These are phyloP conservation scores for Crotalus horridus DNA, from an alignment of 2,113 vertebrate species.

Conservation along the genomic window DNA sequence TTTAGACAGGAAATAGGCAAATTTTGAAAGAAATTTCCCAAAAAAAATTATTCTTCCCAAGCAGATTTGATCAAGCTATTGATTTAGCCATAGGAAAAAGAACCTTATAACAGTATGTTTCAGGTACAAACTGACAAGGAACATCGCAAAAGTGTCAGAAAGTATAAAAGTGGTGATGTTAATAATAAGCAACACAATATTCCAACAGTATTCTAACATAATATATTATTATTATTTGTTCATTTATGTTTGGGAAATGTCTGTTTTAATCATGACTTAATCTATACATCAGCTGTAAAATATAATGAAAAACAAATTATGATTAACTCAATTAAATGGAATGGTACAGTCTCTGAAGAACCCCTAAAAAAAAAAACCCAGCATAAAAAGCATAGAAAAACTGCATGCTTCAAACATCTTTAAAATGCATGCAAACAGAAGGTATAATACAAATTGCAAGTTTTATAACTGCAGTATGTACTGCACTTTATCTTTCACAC, in stretches of 20 bases:
- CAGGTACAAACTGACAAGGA: neutral
- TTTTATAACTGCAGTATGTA: neutral
- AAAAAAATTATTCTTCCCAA: neutral
- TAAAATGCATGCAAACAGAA: neutral
- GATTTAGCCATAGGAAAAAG: neutral
- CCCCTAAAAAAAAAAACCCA: neutral
- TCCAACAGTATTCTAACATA: neutral
- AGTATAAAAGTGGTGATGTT: neutral
- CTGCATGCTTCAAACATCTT: neutral
- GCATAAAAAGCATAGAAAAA: neutral
- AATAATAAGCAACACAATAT: neutral
- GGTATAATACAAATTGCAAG: neutral
- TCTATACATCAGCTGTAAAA: neutral
- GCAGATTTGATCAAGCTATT: neutral
- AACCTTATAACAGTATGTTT: neutral
- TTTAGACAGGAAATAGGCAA: neutral
- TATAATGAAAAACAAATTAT: neutral
- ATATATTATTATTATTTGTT: neutral
- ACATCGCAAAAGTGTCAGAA: neutral
- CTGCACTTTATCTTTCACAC: neutral
- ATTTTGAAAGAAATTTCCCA: neutral
- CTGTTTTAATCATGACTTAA: neutral
- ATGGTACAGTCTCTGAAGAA: neutral
- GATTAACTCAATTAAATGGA: neutral
- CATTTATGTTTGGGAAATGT: neutral